Percentiles rank a stretch among this genome's conserved stretches.
Conservation (phyloP, 1,140 invertebrate genomes). For the Bacillus rossius region DNA sequence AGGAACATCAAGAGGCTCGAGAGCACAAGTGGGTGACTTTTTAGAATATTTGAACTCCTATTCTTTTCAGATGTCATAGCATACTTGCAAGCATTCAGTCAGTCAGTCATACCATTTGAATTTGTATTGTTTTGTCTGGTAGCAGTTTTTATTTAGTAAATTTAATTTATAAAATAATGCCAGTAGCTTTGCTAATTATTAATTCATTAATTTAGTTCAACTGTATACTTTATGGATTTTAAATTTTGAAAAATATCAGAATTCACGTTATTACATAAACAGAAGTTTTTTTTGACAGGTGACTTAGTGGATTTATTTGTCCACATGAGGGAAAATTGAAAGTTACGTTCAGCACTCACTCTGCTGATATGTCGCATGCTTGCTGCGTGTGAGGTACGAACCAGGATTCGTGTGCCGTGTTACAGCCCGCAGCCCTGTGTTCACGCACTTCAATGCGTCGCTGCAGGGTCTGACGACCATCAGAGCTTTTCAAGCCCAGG, state of each 20-base stretch:
- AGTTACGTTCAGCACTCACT: too few species aligned
- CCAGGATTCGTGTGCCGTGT: slow-evolving; percentile 13
- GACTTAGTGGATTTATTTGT: too few species aligned
- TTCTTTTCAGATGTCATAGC: background rate
- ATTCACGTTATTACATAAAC: too few species aligned
- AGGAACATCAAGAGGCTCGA: slow-evolving; percentile 53
- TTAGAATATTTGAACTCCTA: background rate
- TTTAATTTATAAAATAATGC: slow-evolving; percentile 42
- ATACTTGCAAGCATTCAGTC: background rate
- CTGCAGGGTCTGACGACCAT: slow-evolving; percentile 76
- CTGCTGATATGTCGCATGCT: slow-evolving; percentile 46
- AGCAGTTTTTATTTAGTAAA: background rate
- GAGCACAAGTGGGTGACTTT: slow-evolving; percentile 46
- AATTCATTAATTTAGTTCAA: too few species aligned
- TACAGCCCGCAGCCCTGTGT: slow-evolving; percentile 65
- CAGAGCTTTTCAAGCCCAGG: slow-evolving; percentile 61
- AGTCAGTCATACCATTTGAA: background rate
- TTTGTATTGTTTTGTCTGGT: background rate
- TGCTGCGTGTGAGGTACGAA: too few species aligned
- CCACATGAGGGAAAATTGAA: too few species aligned
- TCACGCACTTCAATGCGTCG: slow-evolving; percentile 70
- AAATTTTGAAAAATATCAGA: too few species aligned
- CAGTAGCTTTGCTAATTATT: too few species aligned
- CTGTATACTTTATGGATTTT: too few species aligned
- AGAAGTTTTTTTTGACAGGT: too few species aligned